Conservation (phyloP, 2,113 vertebrate genomes). For the Campylomormyrus tamandua region DNA sequence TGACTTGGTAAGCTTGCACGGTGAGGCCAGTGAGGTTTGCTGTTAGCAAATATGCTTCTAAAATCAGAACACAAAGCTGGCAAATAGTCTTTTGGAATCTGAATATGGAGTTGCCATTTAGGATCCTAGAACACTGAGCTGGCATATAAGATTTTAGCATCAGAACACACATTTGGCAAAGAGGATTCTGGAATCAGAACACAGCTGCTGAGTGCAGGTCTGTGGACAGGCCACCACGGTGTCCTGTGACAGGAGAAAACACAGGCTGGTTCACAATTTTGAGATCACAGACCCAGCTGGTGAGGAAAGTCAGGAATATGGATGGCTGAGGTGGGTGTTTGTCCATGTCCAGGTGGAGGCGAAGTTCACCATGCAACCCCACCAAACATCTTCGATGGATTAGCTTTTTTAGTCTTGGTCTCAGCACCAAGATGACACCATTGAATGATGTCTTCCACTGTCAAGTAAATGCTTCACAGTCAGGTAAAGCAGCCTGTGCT, state of each 20-base stretch:
- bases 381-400: background rate
- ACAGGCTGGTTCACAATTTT: background rate
- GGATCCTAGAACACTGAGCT: background rate
- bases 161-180: background rate
- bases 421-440: background rate
- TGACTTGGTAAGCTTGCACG: background rate
- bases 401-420: background rate
- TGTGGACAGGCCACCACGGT: background rate
- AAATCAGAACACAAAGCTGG: background rate
- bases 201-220: background rate
- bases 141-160: background rate
- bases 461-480: background rate
- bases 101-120: background rate
- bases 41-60: background rate
- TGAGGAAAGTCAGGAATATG: background rate
- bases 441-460: background rate
- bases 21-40: background rate
- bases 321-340: background rate
- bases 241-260: background rate
- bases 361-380: background rate
- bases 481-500: background rate
- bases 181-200: background rate
- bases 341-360: background rate
- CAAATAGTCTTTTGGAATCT: background rate
- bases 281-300: background rate